Evolutionary conservation across 2,888 invertebrate genomes (phyloP), one percentile per base, ranked within the genome.

Genomic region (Chrysomela aeneicollis): DNA sequence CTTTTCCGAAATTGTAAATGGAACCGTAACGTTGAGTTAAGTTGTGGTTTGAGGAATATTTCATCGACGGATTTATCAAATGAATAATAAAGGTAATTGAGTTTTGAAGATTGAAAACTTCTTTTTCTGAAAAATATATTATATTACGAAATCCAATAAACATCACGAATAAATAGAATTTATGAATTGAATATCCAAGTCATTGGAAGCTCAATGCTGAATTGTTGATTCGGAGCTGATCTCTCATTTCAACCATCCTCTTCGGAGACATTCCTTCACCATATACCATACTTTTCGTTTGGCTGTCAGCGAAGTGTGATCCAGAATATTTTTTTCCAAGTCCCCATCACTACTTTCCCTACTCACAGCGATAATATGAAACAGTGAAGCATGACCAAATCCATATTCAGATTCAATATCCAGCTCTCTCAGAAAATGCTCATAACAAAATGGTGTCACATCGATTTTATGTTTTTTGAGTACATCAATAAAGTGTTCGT

Each of bases 401-500:
- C 85, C 79, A 10, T 77, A 75, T 22, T 22, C 53, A 0, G 79
- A 83, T 50, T 78, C 76, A 1, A 71, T 66, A 22, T 80, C 71
- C 2, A 85, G 72, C 75, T 85, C 85, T 1, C 77, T 61, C 64
- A 69, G 15, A 74, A 79, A 84, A 75, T 71, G 70, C 22, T 82
- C 78, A 58, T 77, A 82, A 3, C 78, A 77, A 68, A 84, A 85
- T 21, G 75, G 63, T 30, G 69, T 72, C 0, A 77, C 77, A 51
- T 79, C 72, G 32, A 78, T 71, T 49, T 72, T 64, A 19, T 77
- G 68, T n/a, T 75, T 72, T 19, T 75, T 70, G 21, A 88, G 71
- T 9, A 77, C 74, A 0, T 77, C 58, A 1, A 85, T 70, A 46
- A 87, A 83, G 0, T 78, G 78, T 0, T 83, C 76, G 69, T 86